These are phyloP conservation scores for Drosophila pseudoobscura DNA, from an alignment of 1,140 invertebrate species.

Conservation along the genomic window DNA sequence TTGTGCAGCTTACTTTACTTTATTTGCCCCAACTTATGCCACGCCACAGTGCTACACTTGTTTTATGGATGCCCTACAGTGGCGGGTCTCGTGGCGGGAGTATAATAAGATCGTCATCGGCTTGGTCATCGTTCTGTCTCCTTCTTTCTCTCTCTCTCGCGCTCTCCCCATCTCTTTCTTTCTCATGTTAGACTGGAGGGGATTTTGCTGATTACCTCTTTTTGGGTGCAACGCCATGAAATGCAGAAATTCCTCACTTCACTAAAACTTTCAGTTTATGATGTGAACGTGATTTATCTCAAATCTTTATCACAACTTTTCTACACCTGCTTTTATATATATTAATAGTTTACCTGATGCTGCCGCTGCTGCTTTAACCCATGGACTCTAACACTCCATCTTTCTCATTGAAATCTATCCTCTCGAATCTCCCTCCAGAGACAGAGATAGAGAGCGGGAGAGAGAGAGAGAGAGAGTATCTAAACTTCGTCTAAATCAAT, in stretches of 20 bases:
- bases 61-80: conserved; percentile 32
- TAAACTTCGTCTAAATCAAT: conserved; percentile 34
- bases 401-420: too few species aligned
- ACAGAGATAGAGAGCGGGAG: conserved; percentile 3
- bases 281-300: conserved; percentile 3
- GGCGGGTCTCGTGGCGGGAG: background rate
- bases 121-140: too few species aligned
- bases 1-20: conserved; percentile 69
- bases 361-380: too few species aligned
- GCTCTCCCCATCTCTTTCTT: too few species aligned
- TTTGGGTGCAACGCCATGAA: too few species aligned
- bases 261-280: background rate
- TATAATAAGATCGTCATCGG: conserved; percentile 1
- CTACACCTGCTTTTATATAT: too few species aligned
- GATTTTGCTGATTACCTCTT: too few species aligned
- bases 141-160: too few species aligned
- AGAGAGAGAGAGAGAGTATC: conserved; percentile 28
- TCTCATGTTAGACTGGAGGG: too few species aligned
- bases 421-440: background rate
- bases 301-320: too few species aligned
- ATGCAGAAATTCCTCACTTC: too few species aligned
- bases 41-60: conserved; percentile 49
- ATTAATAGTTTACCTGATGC: too few species aligned
- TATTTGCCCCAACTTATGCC: conserved; percentile 71
- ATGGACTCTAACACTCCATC: background rate